These are phyloP conservation scores for Catocala nupta DNA, from an alignment of 2,888 invertebrate genomes.

Conservation along the genomic window DNA sequence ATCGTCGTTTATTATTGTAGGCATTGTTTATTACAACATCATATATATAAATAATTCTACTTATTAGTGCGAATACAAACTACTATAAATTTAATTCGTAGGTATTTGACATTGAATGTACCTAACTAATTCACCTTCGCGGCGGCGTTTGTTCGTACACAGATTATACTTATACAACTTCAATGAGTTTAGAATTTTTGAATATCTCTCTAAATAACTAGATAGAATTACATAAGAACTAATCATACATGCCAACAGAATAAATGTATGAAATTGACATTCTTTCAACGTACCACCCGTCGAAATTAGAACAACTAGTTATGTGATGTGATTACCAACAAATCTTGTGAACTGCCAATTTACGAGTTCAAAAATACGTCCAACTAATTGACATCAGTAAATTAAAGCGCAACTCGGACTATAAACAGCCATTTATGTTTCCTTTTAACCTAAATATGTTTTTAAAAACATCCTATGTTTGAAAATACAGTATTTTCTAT, in stretches of 20 bases:
- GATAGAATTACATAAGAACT: slow-evolving; percentile 18
- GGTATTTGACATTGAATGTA: slow-evolving; percentile 37
- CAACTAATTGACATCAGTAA: slow-evolving; percentile 50
- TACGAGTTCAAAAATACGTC: slow-evolving; percentile 37
- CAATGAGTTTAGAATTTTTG: slow-evolving; percentile 29
- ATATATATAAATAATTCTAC: neutral
- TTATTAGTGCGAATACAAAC: neutral
- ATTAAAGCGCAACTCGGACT: slow-evolving; percentile 15
- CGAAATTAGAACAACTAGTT: slow-evolving; percentile 35
- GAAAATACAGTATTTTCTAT: slow-evolving; percentile 11
- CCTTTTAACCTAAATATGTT: slow-evolving; percentile 16
- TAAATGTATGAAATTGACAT: slow-evolving; percentile 31
- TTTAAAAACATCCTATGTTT: slow-evolving; percentile 17
- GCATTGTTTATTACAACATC: too few relatives aligned
- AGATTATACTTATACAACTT: slow-evolving; percentile 2
- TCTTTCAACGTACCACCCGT: slow-evolving; percentile 27
- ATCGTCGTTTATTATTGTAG: too few relatives aligned
- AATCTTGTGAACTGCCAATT: slow-evolving; percentile 38
- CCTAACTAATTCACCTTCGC: slow-evolving; percentile 33
- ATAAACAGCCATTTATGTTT: slow-evolving; percentile 28
- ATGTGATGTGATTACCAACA: slow-evolving; percentile 30
- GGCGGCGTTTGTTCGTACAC: slow-evolving; percentile 8
- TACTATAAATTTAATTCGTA: slow-evolving; percentile 5
- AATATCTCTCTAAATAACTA: slow-evolving; percentile 26
- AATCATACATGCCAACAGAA: slow-evolving; percentile 1